Evolutionary conservation across 1,140 invertebrate species (phyloP).

Genomic region (Megalonaias nervosa): DNA sequence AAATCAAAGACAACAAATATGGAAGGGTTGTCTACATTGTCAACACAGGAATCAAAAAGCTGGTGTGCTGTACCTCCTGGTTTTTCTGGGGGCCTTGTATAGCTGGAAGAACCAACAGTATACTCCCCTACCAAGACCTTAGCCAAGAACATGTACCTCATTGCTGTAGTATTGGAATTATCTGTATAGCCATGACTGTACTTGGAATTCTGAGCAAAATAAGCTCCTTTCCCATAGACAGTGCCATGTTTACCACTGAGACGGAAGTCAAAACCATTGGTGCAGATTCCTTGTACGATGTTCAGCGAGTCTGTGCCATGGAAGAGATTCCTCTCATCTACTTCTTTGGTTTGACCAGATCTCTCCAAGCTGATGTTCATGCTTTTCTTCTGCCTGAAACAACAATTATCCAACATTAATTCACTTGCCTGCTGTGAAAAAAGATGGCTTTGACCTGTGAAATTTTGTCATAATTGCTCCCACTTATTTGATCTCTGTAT

Average conservation of each 20-base stretch:
- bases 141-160: slow-evolving; percentile 54
- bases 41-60: slow-evolving; percentile 62
- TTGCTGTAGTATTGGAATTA: not conserved
- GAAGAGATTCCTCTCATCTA: slow-evolving; percentile 43
- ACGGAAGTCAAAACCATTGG: slow-evolving; percentile 56
- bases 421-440: not conserved
- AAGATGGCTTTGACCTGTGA: not conserved
- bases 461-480: not conserved
- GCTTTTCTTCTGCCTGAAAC: slow-evolving; percentile 40
- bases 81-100: slow-evolving; percentile 50
- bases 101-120: slow-evolving; percentile 39
- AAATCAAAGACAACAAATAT: slow-evolving; percentile 64
- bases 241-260: slow-evolving; percentile 51
- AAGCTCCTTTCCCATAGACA: slow-evolving; percentile 60
- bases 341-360: slow-evolving; percentile 8
- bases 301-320: slow-evolving; percentile 51
- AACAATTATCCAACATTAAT: not conserved
- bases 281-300: slow-evolving; percentile 44
- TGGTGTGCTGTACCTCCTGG: slow-evolving; percentile 33
- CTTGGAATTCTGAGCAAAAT: slow-evolving; percentile 57
- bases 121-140: slow-evolving; percentile 57
- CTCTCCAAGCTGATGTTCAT: slow-evolving; percentile 40
- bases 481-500: not conserved
- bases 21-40: slow-evolving; percentile 46
- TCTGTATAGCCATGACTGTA: slow-evolving; percentile 52